Conservation (phyloP, 2,888 invertebrate species). For the Lagria hirta region DNA sequence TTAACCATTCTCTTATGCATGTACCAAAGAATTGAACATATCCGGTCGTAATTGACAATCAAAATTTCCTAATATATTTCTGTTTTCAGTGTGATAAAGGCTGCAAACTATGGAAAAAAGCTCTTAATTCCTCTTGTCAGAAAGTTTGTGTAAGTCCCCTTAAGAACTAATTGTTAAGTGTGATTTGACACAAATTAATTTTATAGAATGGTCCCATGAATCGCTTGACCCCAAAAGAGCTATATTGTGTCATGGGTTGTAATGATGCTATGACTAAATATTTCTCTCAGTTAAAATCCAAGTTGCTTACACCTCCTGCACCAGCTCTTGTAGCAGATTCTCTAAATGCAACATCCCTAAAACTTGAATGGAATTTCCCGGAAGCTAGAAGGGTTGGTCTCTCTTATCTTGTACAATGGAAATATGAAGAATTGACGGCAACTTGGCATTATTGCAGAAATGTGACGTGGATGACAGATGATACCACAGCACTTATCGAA, state of each 20-base stretch:
- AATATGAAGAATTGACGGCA: constrained; percentile 68
- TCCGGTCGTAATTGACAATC: constrained; percentile 6
- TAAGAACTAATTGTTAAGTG: constrained; percentile 1
- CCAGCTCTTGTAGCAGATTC: constrained; percentile 79
- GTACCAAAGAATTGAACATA: constrained; percentile 2
- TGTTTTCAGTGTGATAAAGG: constrained; percentile 79
- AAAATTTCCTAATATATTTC: constrained; percentile 44
- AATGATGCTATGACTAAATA: constrained; percentile 77
- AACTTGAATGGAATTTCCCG: constrained; percentile 72
- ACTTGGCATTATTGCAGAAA: constrained; percentile 84
- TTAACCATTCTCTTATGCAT: constrained; percentile 9
- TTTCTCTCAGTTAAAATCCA: constrained; percentile 66
- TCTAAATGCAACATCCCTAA: constrained; percentile 73
- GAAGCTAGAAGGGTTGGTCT: constrained; percentile 60
- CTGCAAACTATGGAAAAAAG: constrained; percentile 76
- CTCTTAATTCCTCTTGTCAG: constrained; percentile 75
- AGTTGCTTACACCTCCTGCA: constrained; percentile 70
- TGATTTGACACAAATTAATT: not conserved
- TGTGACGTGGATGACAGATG: constrained; percentile 63
- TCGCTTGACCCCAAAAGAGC: constrained; percentile 66
- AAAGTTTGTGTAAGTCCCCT: constrained; percentile 78
- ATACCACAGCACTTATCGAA: constrained; percentile 67
- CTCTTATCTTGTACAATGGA: constrained; percentile 73
- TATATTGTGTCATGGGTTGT: constrained; percentile 81
- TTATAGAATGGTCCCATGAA: constrained; percentile 69